Conservation (phyloP, 2,113 vertebrate species). For the Anolis carolinensis region DNA sequence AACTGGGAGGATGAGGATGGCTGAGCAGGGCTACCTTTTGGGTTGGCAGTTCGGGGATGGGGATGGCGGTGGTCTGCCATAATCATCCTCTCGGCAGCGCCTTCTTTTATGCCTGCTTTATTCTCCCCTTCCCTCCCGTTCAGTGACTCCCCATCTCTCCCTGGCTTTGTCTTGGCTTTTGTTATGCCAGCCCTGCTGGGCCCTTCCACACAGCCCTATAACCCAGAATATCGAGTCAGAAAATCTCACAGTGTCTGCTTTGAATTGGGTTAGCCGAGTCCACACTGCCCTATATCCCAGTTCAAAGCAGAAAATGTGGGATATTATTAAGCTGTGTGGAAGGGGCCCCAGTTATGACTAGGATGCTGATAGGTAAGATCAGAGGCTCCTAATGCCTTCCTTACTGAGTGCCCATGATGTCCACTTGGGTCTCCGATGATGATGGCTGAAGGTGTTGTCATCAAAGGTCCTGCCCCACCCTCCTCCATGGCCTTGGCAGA, state of each 20-base stretch:
- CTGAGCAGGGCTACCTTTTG: background rate
- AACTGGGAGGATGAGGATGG: background rate
- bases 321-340: no score
- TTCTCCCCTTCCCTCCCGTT: background rate
- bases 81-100: background rate
- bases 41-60: no score
- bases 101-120: background rate
- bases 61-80: background rate
- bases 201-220: no score
- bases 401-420: background rate
- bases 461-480: conserved; percentile 1
- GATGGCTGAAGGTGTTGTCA: background rate
- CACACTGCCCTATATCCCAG: no score
- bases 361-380: background rate
- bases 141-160: background rate
- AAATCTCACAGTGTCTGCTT: no score
- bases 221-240: no score
- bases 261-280: no score
- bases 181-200: background rate
- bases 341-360: no score
- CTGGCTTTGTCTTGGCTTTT: conserved; percentile 9
- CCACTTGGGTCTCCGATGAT: background rate
- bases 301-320: no score
- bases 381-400: background rate
- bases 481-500: background rate